Conservation (phyloP, 2,113 vertebrate species). For the Ptilorrhoa leucosticta region DNA sequence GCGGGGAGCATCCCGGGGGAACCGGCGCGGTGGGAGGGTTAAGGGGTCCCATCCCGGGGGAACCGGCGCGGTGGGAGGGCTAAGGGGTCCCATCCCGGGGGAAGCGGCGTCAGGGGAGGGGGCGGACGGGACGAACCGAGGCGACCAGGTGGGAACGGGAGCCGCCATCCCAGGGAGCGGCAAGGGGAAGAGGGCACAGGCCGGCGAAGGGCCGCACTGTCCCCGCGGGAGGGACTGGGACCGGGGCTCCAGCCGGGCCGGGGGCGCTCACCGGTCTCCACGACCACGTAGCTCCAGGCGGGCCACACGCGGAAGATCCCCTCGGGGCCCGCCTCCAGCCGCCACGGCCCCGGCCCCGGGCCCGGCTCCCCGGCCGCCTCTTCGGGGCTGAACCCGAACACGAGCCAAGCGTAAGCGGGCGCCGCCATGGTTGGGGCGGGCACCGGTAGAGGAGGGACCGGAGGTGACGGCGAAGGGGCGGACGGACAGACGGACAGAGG, state of each 20-base stretch:
- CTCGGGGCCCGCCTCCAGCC: background rate
- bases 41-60: background rate
- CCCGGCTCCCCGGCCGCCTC: background rate
- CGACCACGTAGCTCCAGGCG: slow-evolving; percentile 69
- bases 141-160: background rate
- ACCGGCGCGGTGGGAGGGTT: no score
- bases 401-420: background rate
- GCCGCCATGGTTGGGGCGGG: background rate
- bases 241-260: background rate
- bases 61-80: no score
- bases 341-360: background rate
- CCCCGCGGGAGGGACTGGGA: background rate
- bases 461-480: background rate
- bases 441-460: background rate
- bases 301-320: slow-evolving; percentile 28
- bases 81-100: background rate
- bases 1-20: background rate
- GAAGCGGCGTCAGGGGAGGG: no score
- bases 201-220: background rate
- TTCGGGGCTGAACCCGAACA: background rate
- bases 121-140: background rate
- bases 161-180: background rate
- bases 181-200: background rate
- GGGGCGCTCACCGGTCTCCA: slow-evolving; percentile 50
- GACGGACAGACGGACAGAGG: background rate